phyloP scores from a whole-genome alignment of 2,113 vertebrate species.

The Pitta sordida region DNA sequence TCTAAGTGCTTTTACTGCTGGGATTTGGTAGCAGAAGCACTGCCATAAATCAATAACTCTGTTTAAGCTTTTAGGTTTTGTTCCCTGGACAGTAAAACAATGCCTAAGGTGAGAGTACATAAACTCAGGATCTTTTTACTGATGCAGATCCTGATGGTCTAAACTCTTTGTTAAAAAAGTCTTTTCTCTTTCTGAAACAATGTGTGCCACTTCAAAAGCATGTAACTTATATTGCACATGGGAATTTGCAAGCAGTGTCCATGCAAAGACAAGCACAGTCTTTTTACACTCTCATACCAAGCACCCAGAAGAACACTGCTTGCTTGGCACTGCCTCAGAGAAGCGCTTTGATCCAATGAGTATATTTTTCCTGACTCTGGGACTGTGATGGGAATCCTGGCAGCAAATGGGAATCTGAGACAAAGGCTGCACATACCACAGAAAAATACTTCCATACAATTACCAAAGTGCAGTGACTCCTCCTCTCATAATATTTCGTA shows the following conservation, averaged over 20 bases:
- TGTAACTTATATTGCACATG: background rate
- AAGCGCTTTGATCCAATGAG: constrained; percentile 43
- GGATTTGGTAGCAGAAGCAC: background rate
- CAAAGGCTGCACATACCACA: background rate
- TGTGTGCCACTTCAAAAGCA: background rate
- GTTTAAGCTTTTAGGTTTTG: background rate
- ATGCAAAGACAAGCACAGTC: background rate
- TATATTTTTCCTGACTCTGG: background rate
- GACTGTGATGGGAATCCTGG: background rate
- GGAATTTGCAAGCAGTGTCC: background rate
- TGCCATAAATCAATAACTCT: background rate
- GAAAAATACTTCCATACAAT: background rate
- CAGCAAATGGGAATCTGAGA: background rate
- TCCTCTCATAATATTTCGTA: background rate
- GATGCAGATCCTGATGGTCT: background rate
- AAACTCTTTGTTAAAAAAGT: background rate
- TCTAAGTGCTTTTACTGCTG: background rate
- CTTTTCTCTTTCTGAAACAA: background rate
- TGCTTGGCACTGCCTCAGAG: constrained; percentile 47
- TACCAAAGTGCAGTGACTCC: background rate
- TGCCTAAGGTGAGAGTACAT: background rate
- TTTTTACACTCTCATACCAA: background rate
- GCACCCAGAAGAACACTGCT: background rate
- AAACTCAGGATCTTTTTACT: background rate
- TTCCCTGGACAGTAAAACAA: background rate